Conservation (phyloP, 1,140 invertebrate genomes). For the Metopolophium dirhodum region DNA sequence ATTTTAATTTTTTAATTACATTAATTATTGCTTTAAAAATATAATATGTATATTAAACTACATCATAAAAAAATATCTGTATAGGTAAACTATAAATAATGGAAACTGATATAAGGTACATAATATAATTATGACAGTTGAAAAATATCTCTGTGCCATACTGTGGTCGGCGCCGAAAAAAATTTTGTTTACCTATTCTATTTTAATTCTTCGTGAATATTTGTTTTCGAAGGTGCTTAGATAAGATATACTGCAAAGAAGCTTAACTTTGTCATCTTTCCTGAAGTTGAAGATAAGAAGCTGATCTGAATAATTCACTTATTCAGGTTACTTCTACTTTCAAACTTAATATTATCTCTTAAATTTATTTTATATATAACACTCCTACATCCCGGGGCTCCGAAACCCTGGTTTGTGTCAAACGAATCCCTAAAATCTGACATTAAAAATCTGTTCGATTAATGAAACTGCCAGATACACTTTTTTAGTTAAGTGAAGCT, state of each 20-base stretch:
- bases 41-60: not conserved
- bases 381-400: not conserved
- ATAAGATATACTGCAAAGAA: not conserved
- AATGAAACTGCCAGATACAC: not conserved
- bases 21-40: not conserved
- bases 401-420: not conserved
- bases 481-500: too few relatives aligned
- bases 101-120: too few relatives aligned
- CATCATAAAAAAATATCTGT: not conserved
- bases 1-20: not conserved
- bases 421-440: not conserved
- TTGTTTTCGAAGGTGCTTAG: too few relatives aligned
- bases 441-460: not conserved
- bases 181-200: too few relatives aligned
- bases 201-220: too few relatives aligned
- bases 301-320: not conserved
- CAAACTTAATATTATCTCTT: not conserved
- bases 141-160: too few relatives aligned
- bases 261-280: not conserved
- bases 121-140: too few relatives aligned
- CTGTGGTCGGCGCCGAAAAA: too few relatives aligned
- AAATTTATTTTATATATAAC: not conserved
- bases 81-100: not conserved
- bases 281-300: not conserved
- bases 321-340: not conserved